phyloP scores from a whole-genome alignment of 1,140 invertebrate genomes.

The Apis laboriosa region DNA sequence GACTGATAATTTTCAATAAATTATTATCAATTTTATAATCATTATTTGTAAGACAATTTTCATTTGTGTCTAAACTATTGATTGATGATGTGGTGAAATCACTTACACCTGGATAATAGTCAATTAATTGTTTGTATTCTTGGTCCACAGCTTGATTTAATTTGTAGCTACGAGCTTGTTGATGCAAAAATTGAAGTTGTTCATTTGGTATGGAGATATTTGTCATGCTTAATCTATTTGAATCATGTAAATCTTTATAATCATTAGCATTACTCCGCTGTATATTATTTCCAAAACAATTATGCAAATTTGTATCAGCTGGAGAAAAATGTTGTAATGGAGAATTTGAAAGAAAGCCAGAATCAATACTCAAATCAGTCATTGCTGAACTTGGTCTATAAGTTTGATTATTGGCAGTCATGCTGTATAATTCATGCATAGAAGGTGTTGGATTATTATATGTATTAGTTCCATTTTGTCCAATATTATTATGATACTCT shows the following conservation, averaged over 20 bases:
- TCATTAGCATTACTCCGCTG: slow-evolving; percentile 71
- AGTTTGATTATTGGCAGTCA: slow-evolving; percentile 60
- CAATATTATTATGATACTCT: slow-evolving; percentile 69
- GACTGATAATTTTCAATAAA: slow-evolving; percentile 71
- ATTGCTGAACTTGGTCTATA: slow-evolving; percentile 75
- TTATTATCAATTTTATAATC: slow-evolving; percentile 73
- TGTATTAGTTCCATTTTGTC: slow-evolving; percentile 61
- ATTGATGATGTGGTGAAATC: slow-evolving; percentile 64
- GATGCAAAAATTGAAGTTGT: slow-evolving; percentile 68
- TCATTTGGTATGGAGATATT: slow-evolving; percentile 67
- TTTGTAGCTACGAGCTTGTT: slow-evolving; percentile 67
- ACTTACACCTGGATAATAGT: slow-evolving; percentile 67
- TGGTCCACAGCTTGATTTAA: slow-evolving; percentile 69
- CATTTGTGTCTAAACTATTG: slow-evolving; percentile 61
- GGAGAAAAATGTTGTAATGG: slow-evolving; percentile 77
- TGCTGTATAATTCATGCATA: slow-evolving; percentile 70
- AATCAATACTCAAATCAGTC: slow-evolving; percentile 76
- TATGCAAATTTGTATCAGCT: slow-evolving; percentile 70
- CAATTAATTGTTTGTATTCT: slow-evolving; percentile 72
- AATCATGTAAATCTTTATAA: slow-evolving; percentile 70
- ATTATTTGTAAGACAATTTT: slow-evolving; percentile 63
- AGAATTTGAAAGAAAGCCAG: slow-evolving; percentile 77
- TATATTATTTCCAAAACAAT: slow-evolving; percentile 70
- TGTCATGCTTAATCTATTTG: slow-evolving; percentile 61
- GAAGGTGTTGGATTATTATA: slow-evolving; percentile 68